Evolutionary conservation across 1,140 invertebrate species (phyloP).

Genomic region (fruit fly (Drosophila melanogaster)): Release_6_plus_ISO1_MT NC_004354.4:20436501-20437000

Average conservation of each 20-base stretch:
- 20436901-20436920: slow-evolving; percentile 1
- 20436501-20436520: too few species aligned
- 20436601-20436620: too few species aligned
- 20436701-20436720: not conserved
- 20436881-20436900: slow-evolving; percentile 32
- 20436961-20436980: slow-evolving; percentile 30
- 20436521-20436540: too few species aligned
- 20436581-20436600: too few species aligned
- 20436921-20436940: slow-evolving; percentile 7
- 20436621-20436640: too few species aligned
- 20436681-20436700: too few species aligned
- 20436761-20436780: slow-evolving; percentile 1
- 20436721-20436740: not conserved
- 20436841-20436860: slow-evolving; percentile 73
- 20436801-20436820: not conserved
- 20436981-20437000: not conserved
- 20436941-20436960: slow-evolving; percentile 57
- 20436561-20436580: too few species aligned
- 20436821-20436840: slow-evolving; percentile 45
- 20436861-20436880: slow-evolving; percentile 68
- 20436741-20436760: slow-evolving; percentile 4
- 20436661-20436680: too few species aligned
- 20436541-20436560: too few species aligned
- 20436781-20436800: slow-evolving; percentile 7
- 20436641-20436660: too few species aligned